Conservation (phyloP, 2,113 vertebrate species). For the Maccullochella peelii region DNA sequence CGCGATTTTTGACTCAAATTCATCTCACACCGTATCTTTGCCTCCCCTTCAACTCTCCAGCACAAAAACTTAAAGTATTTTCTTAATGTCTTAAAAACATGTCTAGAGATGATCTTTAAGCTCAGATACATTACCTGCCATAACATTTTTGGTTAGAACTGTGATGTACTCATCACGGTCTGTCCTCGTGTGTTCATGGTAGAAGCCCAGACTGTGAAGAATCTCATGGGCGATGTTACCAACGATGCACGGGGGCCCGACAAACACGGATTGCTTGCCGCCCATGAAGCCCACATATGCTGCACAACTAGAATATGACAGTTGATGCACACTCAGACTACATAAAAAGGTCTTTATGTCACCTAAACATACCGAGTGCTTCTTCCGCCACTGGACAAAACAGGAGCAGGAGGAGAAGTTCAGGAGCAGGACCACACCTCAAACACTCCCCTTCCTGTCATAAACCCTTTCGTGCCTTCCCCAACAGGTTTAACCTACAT, state of each 20-base stretch:
- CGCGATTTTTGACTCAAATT: too few relatives aligned
- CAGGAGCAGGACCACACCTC: too few relatives aligned
- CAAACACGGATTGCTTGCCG: constrained; percentile 77
- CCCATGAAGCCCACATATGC: constrained; percentile 80
- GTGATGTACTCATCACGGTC: constrained; percentile 80
- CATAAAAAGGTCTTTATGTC: background rate
- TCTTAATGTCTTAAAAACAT: too few relatives aligned
- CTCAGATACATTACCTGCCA: constrained; percentile 65
- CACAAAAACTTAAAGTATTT: too few relatives aligned
- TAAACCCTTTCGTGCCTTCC: too few relatives aligned
- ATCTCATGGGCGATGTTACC: constrained; percentile 86
- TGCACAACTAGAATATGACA: constrained; percentile 79
- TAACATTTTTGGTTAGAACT: constrained; percentile 75
- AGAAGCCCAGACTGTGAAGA: constrained; percentile 86
- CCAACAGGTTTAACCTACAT: too few relatives aligned
- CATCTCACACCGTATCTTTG: too few relatives aligned
- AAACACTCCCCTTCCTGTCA: too few relatives aligned
- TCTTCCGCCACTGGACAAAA: too few relatives aligned
- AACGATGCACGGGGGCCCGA: constrained; percentile 68
- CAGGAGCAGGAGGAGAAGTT: too few relatives aligned
- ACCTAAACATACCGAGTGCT: background rate
- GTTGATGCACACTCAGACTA: background rate
- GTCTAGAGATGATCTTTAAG: too few relatives aligned
- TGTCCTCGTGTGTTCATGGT: constrained; percentile 84
- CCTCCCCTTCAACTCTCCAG: too few relatives aligned